phyloP scores from a whole-genome alignment of 2,888 invertebrate species.

The Strigamia transsilvanica region DNA sequence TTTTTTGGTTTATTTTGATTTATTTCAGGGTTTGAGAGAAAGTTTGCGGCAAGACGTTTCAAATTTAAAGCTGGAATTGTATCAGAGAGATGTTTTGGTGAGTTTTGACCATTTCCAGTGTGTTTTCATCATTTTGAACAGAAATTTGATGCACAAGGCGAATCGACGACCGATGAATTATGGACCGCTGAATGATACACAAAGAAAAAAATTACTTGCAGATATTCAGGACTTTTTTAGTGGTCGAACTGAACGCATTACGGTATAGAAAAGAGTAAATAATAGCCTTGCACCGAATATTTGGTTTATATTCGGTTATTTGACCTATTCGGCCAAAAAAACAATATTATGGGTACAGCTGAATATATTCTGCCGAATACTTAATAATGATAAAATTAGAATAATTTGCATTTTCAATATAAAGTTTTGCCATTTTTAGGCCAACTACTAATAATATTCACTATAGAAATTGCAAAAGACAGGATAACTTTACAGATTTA shows the following conservation, averaged over 20 bases:
- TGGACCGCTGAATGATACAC: background rate
- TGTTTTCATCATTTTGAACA: background rate
- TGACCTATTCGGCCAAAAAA: no score
- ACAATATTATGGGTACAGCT: no score
- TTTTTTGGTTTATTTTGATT: no score
- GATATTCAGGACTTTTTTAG: background rate
- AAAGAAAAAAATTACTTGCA: background rate
- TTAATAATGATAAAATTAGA: no score
- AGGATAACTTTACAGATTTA: no score
- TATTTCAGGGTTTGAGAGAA: background rate
- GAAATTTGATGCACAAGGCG: background rate
- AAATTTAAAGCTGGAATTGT: conserved; percentile 8
- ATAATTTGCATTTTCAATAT: no score
- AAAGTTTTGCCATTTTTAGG: no score
- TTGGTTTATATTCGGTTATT: no score
- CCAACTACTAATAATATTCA: no score
- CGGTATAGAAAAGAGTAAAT: background rate
- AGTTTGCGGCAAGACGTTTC: background rate
- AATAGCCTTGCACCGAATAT: no score
- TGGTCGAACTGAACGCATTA: background rate
- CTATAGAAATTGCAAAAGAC: no score
- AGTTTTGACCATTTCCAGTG: background rate
- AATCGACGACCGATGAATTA: background rate
- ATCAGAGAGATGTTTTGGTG: background rate
- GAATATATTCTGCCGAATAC: no score